Conservation (phyloP, 2,797 vertebrate species). For the Artibeus lituratus region DNA sequence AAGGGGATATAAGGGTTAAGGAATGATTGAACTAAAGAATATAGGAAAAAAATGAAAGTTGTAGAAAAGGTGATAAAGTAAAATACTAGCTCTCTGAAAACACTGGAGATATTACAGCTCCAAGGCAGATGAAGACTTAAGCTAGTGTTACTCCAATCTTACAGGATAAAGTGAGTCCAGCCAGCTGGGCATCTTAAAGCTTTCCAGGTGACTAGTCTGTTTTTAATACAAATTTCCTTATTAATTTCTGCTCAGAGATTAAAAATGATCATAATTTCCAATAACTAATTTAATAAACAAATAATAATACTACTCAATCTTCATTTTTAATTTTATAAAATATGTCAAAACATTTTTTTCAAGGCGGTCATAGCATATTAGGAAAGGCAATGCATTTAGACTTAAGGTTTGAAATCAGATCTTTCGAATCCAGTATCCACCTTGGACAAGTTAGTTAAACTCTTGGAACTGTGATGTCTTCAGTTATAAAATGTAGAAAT, state of each 20-base stretch:
- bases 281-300: neutral
- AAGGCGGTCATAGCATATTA: neutral
- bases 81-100: neutral
- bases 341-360: neutral
- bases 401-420: neutral
- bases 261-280: neutral
- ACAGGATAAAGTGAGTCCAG: neutral
- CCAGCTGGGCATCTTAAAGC: neutral
- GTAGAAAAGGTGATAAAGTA: neutral
- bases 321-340: neutral
- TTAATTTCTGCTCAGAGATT: neutral
- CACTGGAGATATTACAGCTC: neutral
- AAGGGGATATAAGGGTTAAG: neutral
- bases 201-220: neutral
- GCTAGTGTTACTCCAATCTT: neutral
- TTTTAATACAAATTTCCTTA: neutral
- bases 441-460: neutral
- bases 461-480: neutral
- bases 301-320: neutral
- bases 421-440: neutral
- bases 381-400: neutral
- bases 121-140: neutral
- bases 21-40: neutral
- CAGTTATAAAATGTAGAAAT: neutral
- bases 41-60: neutral